phyloP scores from a whole-genome alignment of 2,113 vertebrate species.

The Psittacus erithacus region DNA sequence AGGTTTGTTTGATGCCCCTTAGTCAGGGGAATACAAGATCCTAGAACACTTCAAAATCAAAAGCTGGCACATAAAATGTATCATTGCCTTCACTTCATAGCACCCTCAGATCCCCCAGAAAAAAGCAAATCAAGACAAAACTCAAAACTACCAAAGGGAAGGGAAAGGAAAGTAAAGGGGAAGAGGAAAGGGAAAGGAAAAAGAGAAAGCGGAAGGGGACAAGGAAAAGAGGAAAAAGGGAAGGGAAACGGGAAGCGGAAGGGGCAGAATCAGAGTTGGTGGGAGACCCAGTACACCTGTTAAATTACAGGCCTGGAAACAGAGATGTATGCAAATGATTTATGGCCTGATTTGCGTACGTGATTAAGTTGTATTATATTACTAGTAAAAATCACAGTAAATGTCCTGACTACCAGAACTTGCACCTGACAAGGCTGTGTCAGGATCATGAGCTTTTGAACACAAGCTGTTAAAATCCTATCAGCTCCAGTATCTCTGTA shows the following conservation, averaged over 20 bases:
- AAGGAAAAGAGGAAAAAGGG: no score
- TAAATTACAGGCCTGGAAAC: neutral
- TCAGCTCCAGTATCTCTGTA: neutral
- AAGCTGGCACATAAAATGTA: neutral
- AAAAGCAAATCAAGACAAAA: neutral
- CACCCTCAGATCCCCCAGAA: neutral
- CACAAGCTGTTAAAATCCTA: neutral
- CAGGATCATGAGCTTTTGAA: neutral
- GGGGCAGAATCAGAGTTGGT: neutral
- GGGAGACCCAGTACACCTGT: neutral
- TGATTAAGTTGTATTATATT: neutral
- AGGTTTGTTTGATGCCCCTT: neutral
- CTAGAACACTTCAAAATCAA: neutral
- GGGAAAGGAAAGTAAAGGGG: accelerated
- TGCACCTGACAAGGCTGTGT: neutral
- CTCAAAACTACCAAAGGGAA: neutral
- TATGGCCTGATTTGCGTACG: neutral
- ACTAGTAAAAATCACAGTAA: neutral
- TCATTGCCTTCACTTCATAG: neutral
- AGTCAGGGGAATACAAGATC: neutral
- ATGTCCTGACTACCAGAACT: neutral
- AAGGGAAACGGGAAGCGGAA: no score
- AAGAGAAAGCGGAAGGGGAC: neutral
- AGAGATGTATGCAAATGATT: neutral
- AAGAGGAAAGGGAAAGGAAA: no score